Evolutionary conservation across 2,113 vertebrate genomes (phyloP).

Genomic region (pig (Sus scrofa)): DNA sequence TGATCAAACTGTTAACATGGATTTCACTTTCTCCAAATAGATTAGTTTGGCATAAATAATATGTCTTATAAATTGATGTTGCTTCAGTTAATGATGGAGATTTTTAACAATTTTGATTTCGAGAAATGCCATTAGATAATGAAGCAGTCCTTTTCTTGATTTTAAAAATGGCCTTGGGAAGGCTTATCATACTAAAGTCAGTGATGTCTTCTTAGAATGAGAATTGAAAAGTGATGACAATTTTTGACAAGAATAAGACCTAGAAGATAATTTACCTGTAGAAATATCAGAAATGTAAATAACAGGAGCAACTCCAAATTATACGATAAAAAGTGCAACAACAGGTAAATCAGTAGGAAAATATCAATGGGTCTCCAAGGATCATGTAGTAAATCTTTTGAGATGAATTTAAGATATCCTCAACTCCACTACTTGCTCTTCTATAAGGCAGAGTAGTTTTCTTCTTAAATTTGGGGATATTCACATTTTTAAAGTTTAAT

Average conservation of each 20-base stretch:
- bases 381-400: neutral
- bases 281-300: neutral
- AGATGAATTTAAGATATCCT: neutral
- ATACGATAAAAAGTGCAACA: neutral
- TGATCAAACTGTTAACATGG: conserved; percentile 57
- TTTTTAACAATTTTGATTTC: conserved; percentile 36
- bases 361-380: neutral
- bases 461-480: neutral
- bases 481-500: neutral
- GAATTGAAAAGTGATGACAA: conserved; percentile 3
- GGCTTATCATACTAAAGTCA: conserved; percentile 7
- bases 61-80: conserved; percentile 64
- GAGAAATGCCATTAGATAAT: conserved; percentile 67
- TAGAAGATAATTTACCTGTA: neutral
- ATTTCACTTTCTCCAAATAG: conserved; percentile 62
- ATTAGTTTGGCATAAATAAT: conserved; percentile 59
- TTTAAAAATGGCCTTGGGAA: conserved; percentile 33
- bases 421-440: neutral
- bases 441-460: neutral
- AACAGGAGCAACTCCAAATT: neutral
- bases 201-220: neutral
- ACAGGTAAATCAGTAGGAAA: neutral
- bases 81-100: conserved; percentile 58
- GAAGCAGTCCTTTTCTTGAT: neutral
- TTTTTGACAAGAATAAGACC: neutral